phyloP scores from a whole-genome alignment of 2,113 vertebrate genomes.

The Syngnathoides biaculeatus region DNA sequence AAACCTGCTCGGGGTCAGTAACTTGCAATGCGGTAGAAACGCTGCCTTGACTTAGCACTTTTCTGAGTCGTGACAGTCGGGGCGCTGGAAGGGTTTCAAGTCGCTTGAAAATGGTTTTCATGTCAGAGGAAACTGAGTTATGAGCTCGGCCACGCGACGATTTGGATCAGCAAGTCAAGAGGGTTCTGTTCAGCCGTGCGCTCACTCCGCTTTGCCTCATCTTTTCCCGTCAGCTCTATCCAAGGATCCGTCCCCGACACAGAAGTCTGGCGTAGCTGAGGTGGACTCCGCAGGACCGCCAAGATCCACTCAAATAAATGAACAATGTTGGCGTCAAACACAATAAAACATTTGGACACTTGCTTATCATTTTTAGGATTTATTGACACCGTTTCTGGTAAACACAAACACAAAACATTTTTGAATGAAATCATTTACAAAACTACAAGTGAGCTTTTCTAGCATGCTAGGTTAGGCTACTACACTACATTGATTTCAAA shows the following conservation, averaged over 20 bases:
- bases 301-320: background rate
- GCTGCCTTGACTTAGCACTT: background rate
- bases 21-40: background rate
- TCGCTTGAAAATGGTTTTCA: too few relatives aligned
- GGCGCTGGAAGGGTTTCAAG: too few relatives aligned
- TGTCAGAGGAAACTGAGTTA: too few relatives aligned
- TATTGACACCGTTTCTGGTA: background rate
- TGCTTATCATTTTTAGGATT: too few relatives aligned
- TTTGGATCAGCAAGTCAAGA: too few relatives aligned
- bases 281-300: background rate
- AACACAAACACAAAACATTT: too few relatives aligned
- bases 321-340: too few relatives aligned
- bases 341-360: background rate
- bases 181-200: too few relatives aligned
- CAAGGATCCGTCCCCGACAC: conserved; percentile 88
- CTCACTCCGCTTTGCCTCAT: background rate
- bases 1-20: conserved; percentile 89
- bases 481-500: background rate
- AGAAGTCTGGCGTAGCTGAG: conserved; percentile 80
- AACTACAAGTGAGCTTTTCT: background rate
- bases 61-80: too few relatives aligned
- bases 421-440: background rate
- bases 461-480: background rate
- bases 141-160: too few relatives aligned
- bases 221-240: conserved; percentile 79